phyloP scores from a whole-genome alignment of 1,140 invertebrate species.

The Drosophila willistoni region DNA sequence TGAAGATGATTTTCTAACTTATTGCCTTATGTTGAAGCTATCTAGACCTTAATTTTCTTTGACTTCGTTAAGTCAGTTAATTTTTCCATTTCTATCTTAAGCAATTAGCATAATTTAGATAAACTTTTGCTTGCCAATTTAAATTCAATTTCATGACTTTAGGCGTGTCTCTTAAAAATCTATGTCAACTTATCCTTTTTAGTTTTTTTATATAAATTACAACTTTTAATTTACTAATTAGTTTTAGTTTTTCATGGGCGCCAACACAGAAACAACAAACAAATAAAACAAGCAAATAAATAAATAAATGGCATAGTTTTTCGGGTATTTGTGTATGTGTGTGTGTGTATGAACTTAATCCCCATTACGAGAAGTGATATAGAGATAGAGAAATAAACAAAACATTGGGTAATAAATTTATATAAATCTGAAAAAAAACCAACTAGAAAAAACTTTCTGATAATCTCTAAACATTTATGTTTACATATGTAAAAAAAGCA shows the following conservation, averaged over 20 bases:
- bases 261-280: slow-evolving; percentile 13
- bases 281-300: slow-evolving; percentile 27
- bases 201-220: slow-evolving; percentile 15
- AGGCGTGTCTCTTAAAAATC: background rate
- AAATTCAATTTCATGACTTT: slow-evolving; percentile 4
- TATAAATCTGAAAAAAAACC: slow-evolving; percentile 5
- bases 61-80: background rate
- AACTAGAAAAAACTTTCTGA: slow-evolving; percentile 4
- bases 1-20: too few relatives aligned
- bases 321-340: background rate
- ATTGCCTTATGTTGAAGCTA: too few relatives aligned
- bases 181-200: slow-evolving; percentile 17
- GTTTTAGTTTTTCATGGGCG: slow-evolving; percentile 16
- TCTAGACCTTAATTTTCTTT: background rate
- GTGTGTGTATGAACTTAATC: slow-evolving; percentile 3
- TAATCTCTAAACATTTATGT: slow-evolving; percentile 18
- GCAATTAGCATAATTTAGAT: slow-evolving; percentile 10
- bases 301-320: slow-evolving; percentile 20
- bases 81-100: background rate
- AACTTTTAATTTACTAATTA: slow-evolving; percentile 26
- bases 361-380: slow-evolving; percentile 1
- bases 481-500: slow-evolving; percentile 16
- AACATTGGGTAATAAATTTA: slow-evolving; percentile 18
- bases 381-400: slow-evolving; percentile 14
- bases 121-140: background rate